Base-by-base conservation (phyloP, 2,113 vertebrate species). In the Anhinga anhinga region DNA sequence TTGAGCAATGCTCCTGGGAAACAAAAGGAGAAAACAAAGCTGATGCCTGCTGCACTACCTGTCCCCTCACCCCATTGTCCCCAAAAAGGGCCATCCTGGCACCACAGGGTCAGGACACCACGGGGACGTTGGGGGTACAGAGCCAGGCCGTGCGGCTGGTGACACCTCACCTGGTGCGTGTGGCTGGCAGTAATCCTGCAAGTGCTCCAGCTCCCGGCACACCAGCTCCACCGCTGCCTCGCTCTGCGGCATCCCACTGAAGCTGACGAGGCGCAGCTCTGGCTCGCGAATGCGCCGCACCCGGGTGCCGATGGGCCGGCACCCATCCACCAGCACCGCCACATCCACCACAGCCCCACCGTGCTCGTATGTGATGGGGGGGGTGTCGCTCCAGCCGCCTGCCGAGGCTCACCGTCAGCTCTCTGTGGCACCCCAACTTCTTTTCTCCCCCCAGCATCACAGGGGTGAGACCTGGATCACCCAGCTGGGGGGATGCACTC, bases 351-450 rank as follows among this genome's bases (percentile, higher is more conserved):
- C 99, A 0, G 98, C 98, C 26, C 99, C 99, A 0, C 99, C 99
- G 0, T 99, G 99, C 96, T 99, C 99, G 0, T 99, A 99, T 9
- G 99, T 99, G 56, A 99, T 98, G 13, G 99, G 99, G 1, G 99
- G 99, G 0, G 99, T 99, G 97, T 99, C 99, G 0, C 99, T 99
- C 99, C 99, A 99, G 65, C 99, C 99, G 0, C 99, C 99, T 99
- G 74, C 3, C 42, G 0, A 73, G 6, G 42, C 15, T 49, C 63
- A 26, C 20, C 7, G 1, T 95, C 89, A 96, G 71, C 26, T 8
- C 45, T 58, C 44, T 1, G 0, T 3, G 2, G 15, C 44, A 59
- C 36, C 49, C 32, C 0, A 0, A 26, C 45, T 32, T 50, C 55
- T 49, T 34, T 5, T 23, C 12, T 29, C 45, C 55, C 55, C 55